Conservation (phyloP, 2,797 vertebrate species). For the Bucorvus abyssinicus region DNA sequence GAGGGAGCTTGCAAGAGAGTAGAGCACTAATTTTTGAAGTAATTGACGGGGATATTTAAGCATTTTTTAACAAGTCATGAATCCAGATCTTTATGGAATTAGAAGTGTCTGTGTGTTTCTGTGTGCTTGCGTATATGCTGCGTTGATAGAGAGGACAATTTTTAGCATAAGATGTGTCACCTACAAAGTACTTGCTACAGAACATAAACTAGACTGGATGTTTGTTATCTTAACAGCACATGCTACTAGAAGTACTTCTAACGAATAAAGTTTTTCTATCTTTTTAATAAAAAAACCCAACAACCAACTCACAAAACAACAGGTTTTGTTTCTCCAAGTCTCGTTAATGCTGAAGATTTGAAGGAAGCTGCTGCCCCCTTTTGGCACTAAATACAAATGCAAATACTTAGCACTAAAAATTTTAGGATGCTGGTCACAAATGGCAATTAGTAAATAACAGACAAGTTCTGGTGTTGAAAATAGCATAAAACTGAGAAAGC, state of each 20-base stretch:
- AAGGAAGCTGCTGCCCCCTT: slow-evolving; percentile 68
- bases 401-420: neutral
- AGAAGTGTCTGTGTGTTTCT: neutral
- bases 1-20: neutral
- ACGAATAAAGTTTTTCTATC: neutral
- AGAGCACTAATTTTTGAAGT: neutral
- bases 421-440: neutral
- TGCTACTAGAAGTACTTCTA: neutral
- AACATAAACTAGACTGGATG: neutral
- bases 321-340: neutral
- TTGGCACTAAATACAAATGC: slow-evolving; percentile 22
- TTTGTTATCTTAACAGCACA: neutral
- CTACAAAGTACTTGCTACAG: neutral
- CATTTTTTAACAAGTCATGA: neutral
- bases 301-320: neutral
- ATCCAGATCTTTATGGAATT: neutral
- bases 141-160: neutral
- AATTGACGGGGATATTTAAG: neutral
- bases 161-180: neutral
- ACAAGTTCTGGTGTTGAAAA: neutral
- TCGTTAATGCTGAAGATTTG: neutral
- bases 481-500: neutral
- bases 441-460: neutral
- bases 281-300: neutral
- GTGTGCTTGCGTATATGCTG: neutral